phyloP scores from a whole-genome alignment of 2,113 vertebrate species.

The Verasper variegatus region DNA sequence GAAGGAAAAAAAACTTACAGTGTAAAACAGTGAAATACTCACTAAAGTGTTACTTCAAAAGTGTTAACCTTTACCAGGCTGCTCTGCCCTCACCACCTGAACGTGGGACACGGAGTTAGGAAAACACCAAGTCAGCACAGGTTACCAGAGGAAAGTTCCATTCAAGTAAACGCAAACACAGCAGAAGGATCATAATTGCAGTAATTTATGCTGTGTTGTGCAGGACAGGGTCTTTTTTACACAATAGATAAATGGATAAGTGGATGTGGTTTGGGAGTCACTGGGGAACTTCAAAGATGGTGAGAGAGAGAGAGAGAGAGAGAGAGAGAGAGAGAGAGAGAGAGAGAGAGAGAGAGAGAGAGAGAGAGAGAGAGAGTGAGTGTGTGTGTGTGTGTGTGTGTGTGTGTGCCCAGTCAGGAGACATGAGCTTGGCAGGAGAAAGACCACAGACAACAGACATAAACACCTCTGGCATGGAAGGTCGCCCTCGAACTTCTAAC shows the following conservation, averaged over 20 bases:
- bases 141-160: constrained; percentile 36
- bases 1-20: constrained; percentile 5
- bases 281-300: constrained; percentile 57
- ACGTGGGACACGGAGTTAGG: constrained; percentile 11
- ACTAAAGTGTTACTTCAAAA: not conserved
- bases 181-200: constrained; percentile 50
- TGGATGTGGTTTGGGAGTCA: constrained; percentile 56
- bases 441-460: constrained; percentile 36
- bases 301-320: not conserved
- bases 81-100: constrained; percentile 14
- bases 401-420: constrained; percentile 23
- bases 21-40: too few relatives aligned
- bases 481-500: constrained; percentile 40
- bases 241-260: constrained; percentile 55
- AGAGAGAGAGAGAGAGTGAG: too few relatives aligned
- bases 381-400: not conserved
- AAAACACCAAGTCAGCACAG: constrained; percentile 40
- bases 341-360: too few relatives aligned
- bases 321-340: too few relatives aligned
- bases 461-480: constrained; percentile 43
- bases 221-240: constrained; percentile 46
- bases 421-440: constrained; percentile 52
- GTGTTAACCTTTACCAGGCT: constrained; percentile 6
- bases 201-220: constrained; percentile 63
- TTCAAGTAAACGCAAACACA: constrained; percentile 42